Base-by-base conservation (phyloP, 2,113 vertebrate species). In the Pampusana beccarii region DNA sequence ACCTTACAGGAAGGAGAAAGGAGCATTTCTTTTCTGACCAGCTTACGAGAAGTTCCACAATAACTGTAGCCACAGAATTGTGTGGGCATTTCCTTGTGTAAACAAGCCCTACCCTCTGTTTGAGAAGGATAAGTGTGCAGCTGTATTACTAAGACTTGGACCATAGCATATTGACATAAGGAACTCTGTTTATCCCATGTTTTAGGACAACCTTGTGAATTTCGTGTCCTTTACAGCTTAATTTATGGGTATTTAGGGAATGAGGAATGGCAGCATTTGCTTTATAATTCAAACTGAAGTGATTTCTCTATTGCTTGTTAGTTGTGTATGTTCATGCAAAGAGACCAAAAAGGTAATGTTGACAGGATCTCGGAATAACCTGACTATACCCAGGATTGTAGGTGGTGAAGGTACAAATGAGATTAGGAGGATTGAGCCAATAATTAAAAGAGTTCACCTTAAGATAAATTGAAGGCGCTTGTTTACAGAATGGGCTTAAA, bases 101-200 rank as follows among this genome's bases (percentile, higher is more conserved):
- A 92, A 74, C 24, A 94, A 75, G 64, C 75, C 86, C 85, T 88
- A 26, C 82, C 90, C 71, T 80, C 33, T 86, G 36, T 89, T 94
- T 85, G 48, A 66, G 33, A 67, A 70, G 42, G 48, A 0, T 66
- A 80, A 81, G 38, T 18, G 60, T 61, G 42, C 48, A 75, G 72
- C 79, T 78, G 0, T 0, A 0, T 62, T 60, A 33, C 31, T 48
- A 53, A 78, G 77, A 88, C 88, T 91, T 95, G 88, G 73, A 33
- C 50, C 36, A 0, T 38, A 86, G 62, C 16, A 8, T 16, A 10
- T n/a, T 73, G 31, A 61, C 73, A 85, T 95, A 94, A 91, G 61
- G 7, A 93, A 4, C 33, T 78, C 16, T 58, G 31, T 80, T 96
- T 84, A 73, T 60, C 21, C 38, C 17, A 2, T 18, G 9, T 54